These are phyloP conservation scores for Macrochelys suwanniensis DNA, from an alignment of 2,797 vertebrate genomes.

Conservation along the genomic window DNA sequence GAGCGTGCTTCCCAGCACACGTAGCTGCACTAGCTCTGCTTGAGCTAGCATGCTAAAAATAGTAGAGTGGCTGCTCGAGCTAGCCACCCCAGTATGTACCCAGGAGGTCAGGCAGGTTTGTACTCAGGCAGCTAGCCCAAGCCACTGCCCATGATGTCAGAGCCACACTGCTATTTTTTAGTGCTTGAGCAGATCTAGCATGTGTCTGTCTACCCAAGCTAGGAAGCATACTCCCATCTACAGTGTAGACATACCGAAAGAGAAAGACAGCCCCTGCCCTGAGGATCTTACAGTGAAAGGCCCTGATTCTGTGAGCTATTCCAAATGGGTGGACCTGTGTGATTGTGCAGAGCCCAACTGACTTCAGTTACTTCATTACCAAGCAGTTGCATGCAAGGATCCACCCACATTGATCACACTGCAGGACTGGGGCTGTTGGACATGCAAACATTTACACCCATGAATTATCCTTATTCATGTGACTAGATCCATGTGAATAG, in stretches of 20 bases:
- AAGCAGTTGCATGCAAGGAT: fast-evolving
- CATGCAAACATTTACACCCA: neutral
- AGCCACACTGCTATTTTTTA: neutral
- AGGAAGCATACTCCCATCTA: neutral
- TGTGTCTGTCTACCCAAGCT: neutral
- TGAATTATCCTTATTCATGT: neutral
- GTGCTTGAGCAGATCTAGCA: neutral
- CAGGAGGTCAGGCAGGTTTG: neutral
- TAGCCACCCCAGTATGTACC: neutral
- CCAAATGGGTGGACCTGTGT: neutral
- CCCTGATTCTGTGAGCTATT: neutral
- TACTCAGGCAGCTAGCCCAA: neutral
- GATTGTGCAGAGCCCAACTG: fast-evolving
- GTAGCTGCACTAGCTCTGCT: neutral
- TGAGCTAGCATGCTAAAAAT: neutral
- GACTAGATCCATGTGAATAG: neutral
- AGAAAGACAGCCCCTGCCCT: neutral
- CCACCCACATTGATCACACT: neutral
- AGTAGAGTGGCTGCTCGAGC: neutral
- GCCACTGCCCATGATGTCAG: neutral
- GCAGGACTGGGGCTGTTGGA: neutral
- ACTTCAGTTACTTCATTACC: neutral
- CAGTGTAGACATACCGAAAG: neutral
- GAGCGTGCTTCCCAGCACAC: neutral
- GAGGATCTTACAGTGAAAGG: neutral